Base-by-base conservation (phyloP, 2,797 vertebrate genomes). In the Taeniopygia guttata region DNA sequence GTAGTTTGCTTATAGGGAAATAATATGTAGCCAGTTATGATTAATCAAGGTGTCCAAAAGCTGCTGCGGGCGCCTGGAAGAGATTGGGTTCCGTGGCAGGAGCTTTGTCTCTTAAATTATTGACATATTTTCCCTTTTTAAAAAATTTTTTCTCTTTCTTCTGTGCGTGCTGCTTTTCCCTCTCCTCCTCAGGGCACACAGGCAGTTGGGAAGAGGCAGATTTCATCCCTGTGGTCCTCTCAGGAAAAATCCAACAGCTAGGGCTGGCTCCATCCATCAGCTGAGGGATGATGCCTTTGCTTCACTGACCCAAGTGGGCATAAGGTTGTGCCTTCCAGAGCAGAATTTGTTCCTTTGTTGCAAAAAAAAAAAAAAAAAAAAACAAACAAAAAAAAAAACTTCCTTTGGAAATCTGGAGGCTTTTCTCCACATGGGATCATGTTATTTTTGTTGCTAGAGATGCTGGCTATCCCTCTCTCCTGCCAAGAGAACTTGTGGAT, bases 1-100 rank as follows among this genome's bases (percentile, higher is more conserved):
- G 97, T 96, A 95, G 94, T 97, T 98, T 98, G 97, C 97, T 98
- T 98, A 98, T 97, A 97, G 94, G 96, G 95, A 98, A 98, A 98
- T 98, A 98, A 98, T 97, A 87, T 93, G 96, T 60, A 96, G 96
- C 86, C 27, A 97, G 96, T 97, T 97, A 97, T 97, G 97, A 98
- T 98, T 98, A 98, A 98, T 98, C 97, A 97, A 98, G 97, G 97
- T 98, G 97, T 97, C 97, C 96, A 86, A 97, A 96, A 90, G 78
- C 95, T 92, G 96, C 97, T 97, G 96, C 94, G 60, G 94, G 96
- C 84, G 4, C 68, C 79, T 87, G 54, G 81, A 92, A 78, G 62
- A 92, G 94, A 96, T 95, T 95, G 93, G 70, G 60, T 91, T 96
- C 88, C 49, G 3, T 30, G 68, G 76, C 92, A 45, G 85, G 87